phyloP scores from a whole-genome alignment of 2,113 vertebrate genomes.

The Parotia lawesii region DNA sequence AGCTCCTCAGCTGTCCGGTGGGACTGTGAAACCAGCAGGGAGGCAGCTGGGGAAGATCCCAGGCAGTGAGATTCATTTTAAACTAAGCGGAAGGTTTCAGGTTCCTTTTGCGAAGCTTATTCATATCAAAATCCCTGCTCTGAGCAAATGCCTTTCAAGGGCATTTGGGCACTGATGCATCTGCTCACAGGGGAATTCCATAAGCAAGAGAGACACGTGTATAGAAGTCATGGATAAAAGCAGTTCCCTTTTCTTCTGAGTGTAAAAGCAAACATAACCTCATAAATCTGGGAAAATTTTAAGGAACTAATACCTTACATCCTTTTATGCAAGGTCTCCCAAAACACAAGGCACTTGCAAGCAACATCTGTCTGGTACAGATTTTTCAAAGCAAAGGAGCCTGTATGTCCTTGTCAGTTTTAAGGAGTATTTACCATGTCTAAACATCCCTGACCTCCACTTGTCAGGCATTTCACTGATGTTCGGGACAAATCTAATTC shows the following conservation, averaged over 20 bases:
- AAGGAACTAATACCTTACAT: background rate
- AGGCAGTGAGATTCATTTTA: background rate
- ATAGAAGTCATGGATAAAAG: background rate
- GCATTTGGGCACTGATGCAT: background rate
- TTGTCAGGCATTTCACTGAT: background rate
- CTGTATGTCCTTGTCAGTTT: background rate
- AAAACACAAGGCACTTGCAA: background rate
- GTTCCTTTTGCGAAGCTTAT: background rate
- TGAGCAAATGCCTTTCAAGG: background rate
- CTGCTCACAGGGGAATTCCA: background rate
- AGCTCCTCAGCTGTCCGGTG: background rate
- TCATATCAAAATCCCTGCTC: background rate
- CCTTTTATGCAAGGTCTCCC: background rate
- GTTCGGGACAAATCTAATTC: background rate
- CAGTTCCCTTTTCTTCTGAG: background rate
- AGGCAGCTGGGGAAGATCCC: background rate
- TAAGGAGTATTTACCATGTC: background rate
- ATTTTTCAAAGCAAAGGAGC: background rate
- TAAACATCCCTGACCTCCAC: background rate
- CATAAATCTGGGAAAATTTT: background rate
- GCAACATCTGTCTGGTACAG: background rate
- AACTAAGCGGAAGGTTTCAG: background rate
- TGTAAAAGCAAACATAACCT: background rate
- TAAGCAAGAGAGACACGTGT: rapidly evolving
- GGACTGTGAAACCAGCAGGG: background rate